Percentiles rank a stretch among this genome's conserved stretches.
Conservation (phyloP, 2,888 invertebrate species). For the Carabus problematicus region DNA sequence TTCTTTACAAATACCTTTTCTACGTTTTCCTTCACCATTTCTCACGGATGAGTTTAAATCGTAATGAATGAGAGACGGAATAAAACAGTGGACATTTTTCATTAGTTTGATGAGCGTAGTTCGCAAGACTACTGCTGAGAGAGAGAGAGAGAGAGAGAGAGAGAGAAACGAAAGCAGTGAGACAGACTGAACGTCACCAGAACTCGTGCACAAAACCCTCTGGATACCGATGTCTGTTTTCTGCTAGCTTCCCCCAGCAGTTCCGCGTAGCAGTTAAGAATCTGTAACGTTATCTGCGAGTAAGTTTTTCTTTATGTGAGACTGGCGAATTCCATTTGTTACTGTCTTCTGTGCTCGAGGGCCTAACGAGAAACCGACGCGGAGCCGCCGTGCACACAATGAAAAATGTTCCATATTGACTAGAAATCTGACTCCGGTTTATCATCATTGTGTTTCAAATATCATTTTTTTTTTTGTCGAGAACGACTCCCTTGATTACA, state of each 20-base stretch:
- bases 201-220: not conserved
- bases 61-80: too few relatives aligned
- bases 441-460: constrained; percentile 41
- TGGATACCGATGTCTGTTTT: not conserved
- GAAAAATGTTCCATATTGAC: constrained; percentile 39
- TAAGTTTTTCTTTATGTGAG: constrained; percentile 38
- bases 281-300: constrained; percentile 25
- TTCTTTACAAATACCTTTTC: too few relatives aligned
- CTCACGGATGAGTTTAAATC: too few relatives aligned
- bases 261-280: constrained; percentile 20
- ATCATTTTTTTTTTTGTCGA: constrained; percentile 35
- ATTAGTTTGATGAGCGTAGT: too few relatives aligned
- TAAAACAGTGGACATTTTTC: too few relatives aligned
- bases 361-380: constrained; percentile 34
- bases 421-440: constrained; percentile 38
- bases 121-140: too few relatives aligned
- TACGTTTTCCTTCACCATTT: too few relatives aligned
- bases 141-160: too few relatives aligned
- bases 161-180: too few relatives aligned
- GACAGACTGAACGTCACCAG: not conserved
- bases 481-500: constrained; percentile 28
- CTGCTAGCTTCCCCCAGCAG: not conserved
- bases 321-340: constrained; percentile 33
- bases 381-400: constrained; percentile 23
- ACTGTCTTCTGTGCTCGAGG: constrained; percentile 35